Percentiles rank a stretch among this genome's conserved stretches.
Evolutionary conservation across 2,113 vertebrate genomes (phyloP).

Genomic region (Speoplatyrhinus poulsoni): DNA sequence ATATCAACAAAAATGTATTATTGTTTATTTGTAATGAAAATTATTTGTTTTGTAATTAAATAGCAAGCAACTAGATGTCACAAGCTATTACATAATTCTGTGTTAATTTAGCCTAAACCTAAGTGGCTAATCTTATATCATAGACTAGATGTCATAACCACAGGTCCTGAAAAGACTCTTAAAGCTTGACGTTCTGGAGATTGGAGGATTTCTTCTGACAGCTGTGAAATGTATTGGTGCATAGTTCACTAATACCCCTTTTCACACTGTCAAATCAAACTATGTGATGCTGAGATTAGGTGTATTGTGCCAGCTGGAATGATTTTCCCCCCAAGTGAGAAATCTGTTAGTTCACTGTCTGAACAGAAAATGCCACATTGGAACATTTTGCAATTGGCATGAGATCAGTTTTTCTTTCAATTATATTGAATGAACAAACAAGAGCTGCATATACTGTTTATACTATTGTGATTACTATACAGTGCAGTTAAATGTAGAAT

Average conservation of each 20-base stretch:
- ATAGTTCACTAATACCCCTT: constrained; percentile 38
- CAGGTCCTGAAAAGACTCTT: neutral
- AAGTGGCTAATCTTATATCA: neutral
- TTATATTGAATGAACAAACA: neutral
- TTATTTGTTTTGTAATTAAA: too few relatives aligned
- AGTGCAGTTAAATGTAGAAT: constrained; percentile 32
- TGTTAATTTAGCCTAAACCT: neutral
- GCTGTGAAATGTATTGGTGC: constrained; percentile 34
- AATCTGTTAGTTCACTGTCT: constrained; percentile 16
- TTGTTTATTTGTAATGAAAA: too few relatives aligned
- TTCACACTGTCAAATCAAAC: constrained; percentile 56
- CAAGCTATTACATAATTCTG: too few relatives aligned
- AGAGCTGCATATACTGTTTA: neutral
- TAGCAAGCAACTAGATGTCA: too few relatives aligned
- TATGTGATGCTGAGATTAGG: constrained; percentile 45
- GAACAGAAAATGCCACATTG: constrained; percentile 41
- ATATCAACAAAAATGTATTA: too few relatives aligned
- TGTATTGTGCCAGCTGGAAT: constrained; percentile 56
- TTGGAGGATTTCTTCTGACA: constrained; percentile 30
- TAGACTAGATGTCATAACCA: neutral
- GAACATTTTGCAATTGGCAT: neutral
- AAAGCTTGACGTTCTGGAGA: constrained; percentile 14
- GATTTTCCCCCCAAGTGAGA: constrained; percentile 41
- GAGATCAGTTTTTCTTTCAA: constrained; percentile 33
- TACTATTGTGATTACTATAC: constrained; percentile 3